Percentiles rank a stretch among this genome's conserved stretches.
These are phyloP conservation scores for Tetranychus truncatus DNA, from an alignment of 2,888 invertebrate species.

Conservation along the genomic window DNA sequence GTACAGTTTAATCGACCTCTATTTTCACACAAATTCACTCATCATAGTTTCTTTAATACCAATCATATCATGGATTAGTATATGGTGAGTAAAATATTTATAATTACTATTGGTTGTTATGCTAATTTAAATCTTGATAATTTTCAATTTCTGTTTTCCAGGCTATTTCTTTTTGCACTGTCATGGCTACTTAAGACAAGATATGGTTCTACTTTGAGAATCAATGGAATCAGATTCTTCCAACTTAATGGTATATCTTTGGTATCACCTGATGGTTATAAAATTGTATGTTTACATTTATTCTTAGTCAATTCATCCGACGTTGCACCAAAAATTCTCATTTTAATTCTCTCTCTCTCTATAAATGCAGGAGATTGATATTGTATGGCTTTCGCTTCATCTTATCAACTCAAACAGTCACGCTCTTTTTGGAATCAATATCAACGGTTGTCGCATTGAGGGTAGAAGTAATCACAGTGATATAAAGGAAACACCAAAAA, in stretches of 20 bases:
- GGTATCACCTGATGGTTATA: background rate
- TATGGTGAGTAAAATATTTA: background rate
- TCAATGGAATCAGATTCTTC: constrained; percentile 5
- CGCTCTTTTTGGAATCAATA: constrained; percentile 17
- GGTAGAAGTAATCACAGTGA: constrained; percentile 11
- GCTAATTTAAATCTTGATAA: background rate
- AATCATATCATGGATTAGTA: background rate
- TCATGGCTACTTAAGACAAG: background rate
- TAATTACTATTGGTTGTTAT: background rate
- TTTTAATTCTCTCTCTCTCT: background rate
- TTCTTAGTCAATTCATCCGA: background rate
- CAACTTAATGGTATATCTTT: background rate
- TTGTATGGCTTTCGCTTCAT: constrained; percentile 21
- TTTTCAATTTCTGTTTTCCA: background rate
- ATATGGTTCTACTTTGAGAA: background rate
- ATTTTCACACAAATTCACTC: background rate
- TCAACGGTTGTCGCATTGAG: constrained; percentile 17
- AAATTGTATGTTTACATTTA: background rate
- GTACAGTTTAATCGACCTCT: background rate
- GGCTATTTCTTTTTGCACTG: background rate
- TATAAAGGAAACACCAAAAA: too few species aligned
- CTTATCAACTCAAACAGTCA: constrained; percentile 22
- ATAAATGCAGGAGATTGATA: constrained; percentile 24
- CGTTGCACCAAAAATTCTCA: background rate
- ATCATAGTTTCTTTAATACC: background rate